phyloP scores from a whole-genome alignment of 2,113 vertebrate genomes.

The Galeopterus variegatus region DNA sequence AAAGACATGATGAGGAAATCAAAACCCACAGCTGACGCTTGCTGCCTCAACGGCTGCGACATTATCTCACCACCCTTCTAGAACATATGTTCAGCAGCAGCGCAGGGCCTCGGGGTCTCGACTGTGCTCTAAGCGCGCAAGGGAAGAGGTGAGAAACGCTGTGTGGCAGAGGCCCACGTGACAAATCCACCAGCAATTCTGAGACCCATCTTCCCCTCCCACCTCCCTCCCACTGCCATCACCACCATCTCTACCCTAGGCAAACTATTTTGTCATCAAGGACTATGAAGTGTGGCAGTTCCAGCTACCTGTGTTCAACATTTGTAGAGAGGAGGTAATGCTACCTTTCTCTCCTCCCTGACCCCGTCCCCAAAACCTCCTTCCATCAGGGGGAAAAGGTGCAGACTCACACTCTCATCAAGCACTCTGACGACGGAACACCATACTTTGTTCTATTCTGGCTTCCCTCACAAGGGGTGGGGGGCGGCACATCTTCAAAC shows the following conservation, averaged over 20 bases:
- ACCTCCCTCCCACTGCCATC: neutral
- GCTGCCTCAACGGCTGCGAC: constrained; percentile 32
- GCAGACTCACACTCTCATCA: constrained; percentile 72
- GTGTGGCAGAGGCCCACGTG: neutral
- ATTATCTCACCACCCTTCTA: constrained; percentile 33
- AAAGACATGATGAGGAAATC: constrained; percentile 63
- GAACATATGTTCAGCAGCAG: constrained; percentile 61
- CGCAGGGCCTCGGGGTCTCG: neutral
- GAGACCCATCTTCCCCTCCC: neutral
- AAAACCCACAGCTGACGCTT: constrained; percentile 18
- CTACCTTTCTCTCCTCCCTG: neutral
- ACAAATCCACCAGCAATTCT: neutral
- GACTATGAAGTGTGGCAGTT: neutral
- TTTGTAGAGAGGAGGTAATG: constrained; percentile 35
- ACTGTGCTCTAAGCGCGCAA: neutral
- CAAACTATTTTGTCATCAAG: neutral
- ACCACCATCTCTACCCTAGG: neutral
- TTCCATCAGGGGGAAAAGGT: constrained; percentile 72
- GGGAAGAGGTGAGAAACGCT: neutral
- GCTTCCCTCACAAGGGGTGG: constrained; percentile 78
- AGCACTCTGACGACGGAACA: constrained; percentile 81
- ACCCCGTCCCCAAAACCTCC: neutral
- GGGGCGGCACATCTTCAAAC: constrained; percentile 86
- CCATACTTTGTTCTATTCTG: constrained; percentile 87
- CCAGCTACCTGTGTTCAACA: neutral